These are phyloP conservation scores for Actias luna DNA, from an alignment of 2,888 invertebrate species.

Conservation along the genomic window DNA sequence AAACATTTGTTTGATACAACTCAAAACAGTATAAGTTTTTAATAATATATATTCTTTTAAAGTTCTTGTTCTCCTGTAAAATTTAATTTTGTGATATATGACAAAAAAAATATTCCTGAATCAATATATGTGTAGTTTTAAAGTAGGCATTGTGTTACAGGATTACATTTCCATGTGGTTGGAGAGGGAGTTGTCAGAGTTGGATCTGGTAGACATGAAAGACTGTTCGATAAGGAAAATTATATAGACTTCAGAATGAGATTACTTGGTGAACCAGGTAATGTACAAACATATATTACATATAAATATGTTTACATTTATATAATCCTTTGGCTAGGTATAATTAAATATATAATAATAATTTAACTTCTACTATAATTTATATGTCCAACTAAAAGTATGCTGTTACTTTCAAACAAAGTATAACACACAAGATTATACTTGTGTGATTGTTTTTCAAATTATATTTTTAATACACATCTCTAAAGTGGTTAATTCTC, in stretches of 20 bases:
- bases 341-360: neutral
- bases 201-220: slow-evolving; percentile 90
- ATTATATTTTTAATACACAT: neutral
- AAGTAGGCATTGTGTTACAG: slow-evolving; percentile 66
- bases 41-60: too few relatives aligned
- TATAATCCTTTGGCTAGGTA: neutral
- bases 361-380: neutral
- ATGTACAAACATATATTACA: neutral
- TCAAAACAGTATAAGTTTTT: too few relatives aligned
- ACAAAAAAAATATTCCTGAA: too few relatives aligned
- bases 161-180: slow-evolving; percentile 95
- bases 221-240: slow-evolving; percentile 94
- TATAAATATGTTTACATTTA: neutral
- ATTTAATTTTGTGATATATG: too few relatives aligned
- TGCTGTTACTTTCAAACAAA: neutral
- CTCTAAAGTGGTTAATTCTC: too few relatives aligned
- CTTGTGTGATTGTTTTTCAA: neutral
- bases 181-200: slow-evolving; percentile 97
- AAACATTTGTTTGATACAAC: too few relatives aligned
- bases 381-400: neutral
- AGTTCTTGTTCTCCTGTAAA: too few relatives aligned
- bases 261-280: slow-evolving; percentile 91
- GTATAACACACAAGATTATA: neutral
- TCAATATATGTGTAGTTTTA: neutral
- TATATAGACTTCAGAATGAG: slow-evolving; percentile 98